Conservation (phyloP, 2,113 vertebrate species). For the Petroica traversi region DNA sequence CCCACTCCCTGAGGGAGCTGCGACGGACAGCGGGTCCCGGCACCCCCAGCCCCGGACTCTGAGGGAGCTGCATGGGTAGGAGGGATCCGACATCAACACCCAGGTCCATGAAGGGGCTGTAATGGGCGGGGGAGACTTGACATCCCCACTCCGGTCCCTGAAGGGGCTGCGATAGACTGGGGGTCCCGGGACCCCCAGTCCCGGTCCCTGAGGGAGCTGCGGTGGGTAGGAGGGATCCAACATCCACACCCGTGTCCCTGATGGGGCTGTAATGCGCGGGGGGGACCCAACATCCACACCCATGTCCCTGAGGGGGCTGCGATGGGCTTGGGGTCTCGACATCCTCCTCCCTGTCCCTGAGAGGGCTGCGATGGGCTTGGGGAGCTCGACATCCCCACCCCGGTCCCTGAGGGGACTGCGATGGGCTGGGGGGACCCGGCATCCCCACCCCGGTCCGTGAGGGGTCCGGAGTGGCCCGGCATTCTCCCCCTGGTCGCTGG, state of each 20-base stretch:
- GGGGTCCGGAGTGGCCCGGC: too few species aligned
- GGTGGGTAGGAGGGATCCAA: accelerated
- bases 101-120: background rate
- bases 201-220: background rate
- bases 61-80: background rate
- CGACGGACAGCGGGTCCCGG: too few species aligned
- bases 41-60: accelerated
- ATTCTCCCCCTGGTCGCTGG: background rate
- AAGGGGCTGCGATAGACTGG: background rate
- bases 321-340: background rate
- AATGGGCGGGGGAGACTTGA: accelerated
- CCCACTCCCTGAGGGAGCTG: too few species aligned
- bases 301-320: background rate
- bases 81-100: accelerated
- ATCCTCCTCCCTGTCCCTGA: background rate
- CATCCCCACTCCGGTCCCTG: background rate
- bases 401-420: background rate
- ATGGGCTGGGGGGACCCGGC: background rate
- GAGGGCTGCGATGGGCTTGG: background rate
- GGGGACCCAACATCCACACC: accelerated
- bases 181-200: accelerated
- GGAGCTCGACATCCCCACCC: accelerated
- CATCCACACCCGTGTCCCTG: background rate
- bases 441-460: background rate
- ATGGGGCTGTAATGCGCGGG: background rate